A percentile compares a stretch with the other conserved stretches of the same genome.
phyloP scores from a whole-genome alignment of 2,888 invertebrate species.

The Eupithecia vulgata region DNA sequence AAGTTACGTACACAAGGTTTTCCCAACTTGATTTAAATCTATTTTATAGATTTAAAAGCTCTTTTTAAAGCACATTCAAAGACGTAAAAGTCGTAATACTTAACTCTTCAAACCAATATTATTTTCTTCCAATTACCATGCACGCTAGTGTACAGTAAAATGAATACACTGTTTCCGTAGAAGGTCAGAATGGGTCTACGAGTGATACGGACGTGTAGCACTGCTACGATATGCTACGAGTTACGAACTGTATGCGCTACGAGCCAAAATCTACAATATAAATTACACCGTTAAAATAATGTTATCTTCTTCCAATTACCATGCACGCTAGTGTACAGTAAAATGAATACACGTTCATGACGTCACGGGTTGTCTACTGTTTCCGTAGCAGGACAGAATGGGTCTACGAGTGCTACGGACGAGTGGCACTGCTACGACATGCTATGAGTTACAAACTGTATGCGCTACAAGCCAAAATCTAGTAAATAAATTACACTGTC shows the following conservation, averaged over 20 bases:
- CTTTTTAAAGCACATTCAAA: too few species aligned
- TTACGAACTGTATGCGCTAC: background rate
- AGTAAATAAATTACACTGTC: too few species aligned
- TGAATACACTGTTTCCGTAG: background rate
- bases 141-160: background rate
- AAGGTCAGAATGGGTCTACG: slow-evolving; percentile 5
- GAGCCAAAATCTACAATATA: background rate
- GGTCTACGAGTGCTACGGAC: slow-evolving; percentile 15
- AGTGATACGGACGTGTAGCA: too few species aligned
- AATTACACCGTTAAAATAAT: too few species aligned
- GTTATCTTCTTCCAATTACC: background rate
- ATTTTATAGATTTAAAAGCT: too few species aligned
- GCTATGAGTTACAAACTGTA: background rate
- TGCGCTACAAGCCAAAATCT: background rate
- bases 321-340: background rate
- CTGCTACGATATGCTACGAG: background rate
- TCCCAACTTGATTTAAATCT: too few species aligned
- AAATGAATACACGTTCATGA: slow-evolving; percentile 5
- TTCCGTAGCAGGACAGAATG: slow-evolving; percentile 1
- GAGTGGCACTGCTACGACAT: slow-evolving; percentile 1
- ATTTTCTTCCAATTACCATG: background rate
- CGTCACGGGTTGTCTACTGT: background rate
- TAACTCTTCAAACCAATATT: too few species aligned
- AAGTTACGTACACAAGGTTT: too few species aligned
- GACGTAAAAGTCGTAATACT: too few species aligned